Evolutionary conservation across 2,113 vertebrate genomes (phyloP).

Genomic region (Ondatra zibethicus): DNA sequence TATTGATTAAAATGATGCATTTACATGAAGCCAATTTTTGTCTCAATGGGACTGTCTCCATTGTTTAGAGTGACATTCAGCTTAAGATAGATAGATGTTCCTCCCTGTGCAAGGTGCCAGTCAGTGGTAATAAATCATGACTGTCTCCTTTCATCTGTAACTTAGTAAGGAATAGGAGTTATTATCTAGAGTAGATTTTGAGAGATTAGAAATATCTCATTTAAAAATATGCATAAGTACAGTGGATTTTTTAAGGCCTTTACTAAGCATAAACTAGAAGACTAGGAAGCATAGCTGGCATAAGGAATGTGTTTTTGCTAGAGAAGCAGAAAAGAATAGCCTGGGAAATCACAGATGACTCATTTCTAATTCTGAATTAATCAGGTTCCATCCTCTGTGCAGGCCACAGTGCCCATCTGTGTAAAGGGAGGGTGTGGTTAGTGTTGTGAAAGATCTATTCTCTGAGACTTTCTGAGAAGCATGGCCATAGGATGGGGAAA

Average conservation of each 20-base stretch:
- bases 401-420: neutral
- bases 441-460: neutral
- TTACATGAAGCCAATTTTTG: constrained; percentile 22
- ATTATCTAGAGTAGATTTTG: neutral
- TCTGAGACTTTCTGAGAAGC: neutral
- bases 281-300: neutral
- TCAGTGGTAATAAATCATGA: neutral
- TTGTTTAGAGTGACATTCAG: constrained; percentile 2
- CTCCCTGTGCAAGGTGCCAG: neutral
- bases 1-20: constrained; percentile 39
- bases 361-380: constrained; percentile 18
- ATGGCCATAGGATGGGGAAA: neutral
- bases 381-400: neutral
- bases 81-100: neutral
- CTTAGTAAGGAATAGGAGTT: neutral
- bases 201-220: neutral
- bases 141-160: constrained; percentile 18
- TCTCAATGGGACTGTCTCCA: neutral
- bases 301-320: neutral
- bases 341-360: neutral
- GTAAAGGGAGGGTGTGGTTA: neutral
- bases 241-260: neutral
- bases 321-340: neutral
- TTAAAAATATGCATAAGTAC: neutral
- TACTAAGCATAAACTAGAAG: neutral